These are phyloP conservation scores for Lonchura striata DNA, from an alignment of 2,113 vertebrate genomes.

Conservation along the genomic window DNA sequence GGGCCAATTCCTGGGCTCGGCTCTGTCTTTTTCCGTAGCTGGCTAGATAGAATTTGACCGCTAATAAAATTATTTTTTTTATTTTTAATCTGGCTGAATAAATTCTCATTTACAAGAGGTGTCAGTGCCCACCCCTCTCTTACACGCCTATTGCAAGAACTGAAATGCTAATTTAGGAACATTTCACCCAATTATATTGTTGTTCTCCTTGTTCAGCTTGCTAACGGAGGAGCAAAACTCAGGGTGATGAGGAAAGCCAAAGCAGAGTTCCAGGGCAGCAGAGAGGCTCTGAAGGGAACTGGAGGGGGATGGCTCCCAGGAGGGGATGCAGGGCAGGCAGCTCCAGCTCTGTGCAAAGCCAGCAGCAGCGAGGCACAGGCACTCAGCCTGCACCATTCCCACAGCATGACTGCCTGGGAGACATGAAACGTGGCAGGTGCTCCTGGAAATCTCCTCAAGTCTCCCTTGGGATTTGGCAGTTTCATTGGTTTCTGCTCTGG, in stretches of 20 bases:
- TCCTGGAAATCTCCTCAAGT: neutral
- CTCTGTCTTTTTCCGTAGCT: too few relatives aligned
- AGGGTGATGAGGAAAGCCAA: neutral
- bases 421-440: neutral
- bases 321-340: neutral
- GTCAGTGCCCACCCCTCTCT: neutral
- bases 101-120: too few relatives aligned
- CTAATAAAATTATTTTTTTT: too few relatives aligned
- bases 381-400: neutral
- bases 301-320: neutral
- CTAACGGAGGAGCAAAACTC: neutral
- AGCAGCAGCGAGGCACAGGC: neutral
- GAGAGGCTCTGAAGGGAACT: neutral
- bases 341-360: neutral
- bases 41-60: too few relatives aligned
- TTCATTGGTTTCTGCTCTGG: neutral
- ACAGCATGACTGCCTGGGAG: neutral
- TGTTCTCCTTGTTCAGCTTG: neutral
- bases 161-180: neutral
- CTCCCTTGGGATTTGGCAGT: neutral
- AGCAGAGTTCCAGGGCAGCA: fast-evolving
- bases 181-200: neutral
- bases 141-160: neutral
- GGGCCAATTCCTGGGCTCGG: too few relatives aligned
- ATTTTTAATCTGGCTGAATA: too few relatives aligned